Percentiles rank a stretch among this genome's conserved stretches.
phyloP scores from a whole-genome alignment of 2,888 invertebrate genomes.

The Platynereis dumerilii region DNA sequence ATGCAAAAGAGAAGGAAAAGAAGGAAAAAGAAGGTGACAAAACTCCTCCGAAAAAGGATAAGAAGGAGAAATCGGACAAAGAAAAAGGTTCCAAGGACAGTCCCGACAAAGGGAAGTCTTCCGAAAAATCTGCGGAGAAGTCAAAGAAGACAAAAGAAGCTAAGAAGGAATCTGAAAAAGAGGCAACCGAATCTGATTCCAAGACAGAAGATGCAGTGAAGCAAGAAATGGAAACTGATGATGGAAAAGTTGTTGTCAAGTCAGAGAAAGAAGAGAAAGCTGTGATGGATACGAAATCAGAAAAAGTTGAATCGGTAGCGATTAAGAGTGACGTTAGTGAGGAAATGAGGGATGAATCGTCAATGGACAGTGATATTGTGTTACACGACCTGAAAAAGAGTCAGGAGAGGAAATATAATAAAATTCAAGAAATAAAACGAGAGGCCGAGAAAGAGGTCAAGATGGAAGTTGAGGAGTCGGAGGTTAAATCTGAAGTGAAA shows the following conservation, averaged over 20 bases:
- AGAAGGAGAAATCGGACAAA: background rate
- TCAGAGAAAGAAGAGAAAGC: background rate
- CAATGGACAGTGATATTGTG: slow-evolving; percentile 13
- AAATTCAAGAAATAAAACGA: too few relatives aligned
- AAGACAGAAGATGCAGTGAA: too few relatives aligned
- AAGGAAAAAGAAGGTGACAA: background rate
- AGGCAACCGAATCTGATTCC: too few relatives aligned
- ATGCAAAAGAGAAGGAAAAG: background rate
- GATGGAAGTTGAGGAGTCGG: slow-evolving; percentile 19
- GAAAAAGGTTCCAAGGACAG: background rate
- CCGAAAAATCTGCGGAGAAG: background rate
- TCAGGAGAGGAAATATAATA: slow-evolving; percentile 2
- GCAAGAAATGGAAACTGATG: too few relatives aligned
- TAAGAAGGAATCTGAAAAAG: background rate
- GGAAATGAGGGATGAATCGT: slow-evolving; percentile 16
- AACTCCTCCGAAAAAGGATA: background rate
- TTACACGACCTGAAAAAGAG: slow-evolving; percentile 15
- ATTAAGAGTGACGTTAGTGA: slow-evolving; percentile 6
- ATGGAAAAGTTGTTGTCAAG: background rate
- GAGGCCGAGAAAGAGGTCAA: too few relatives aligned
- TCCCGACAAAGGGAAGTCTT: background rate
- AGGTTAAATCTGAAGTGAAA: slow-evolving; percentile 15
- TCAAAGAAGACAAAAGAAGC: background rate
- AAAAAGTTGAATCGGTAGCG: background rate
- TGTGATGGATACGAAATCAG: background rate